Percentiles rank a stretch among this genome's conserved stretches.
These are phyloP conservation scores for Phoenicopterus ruber DNA, from an alignment of 2,113 vertebrate genomes.

Conservation along the genomic window DNA sequence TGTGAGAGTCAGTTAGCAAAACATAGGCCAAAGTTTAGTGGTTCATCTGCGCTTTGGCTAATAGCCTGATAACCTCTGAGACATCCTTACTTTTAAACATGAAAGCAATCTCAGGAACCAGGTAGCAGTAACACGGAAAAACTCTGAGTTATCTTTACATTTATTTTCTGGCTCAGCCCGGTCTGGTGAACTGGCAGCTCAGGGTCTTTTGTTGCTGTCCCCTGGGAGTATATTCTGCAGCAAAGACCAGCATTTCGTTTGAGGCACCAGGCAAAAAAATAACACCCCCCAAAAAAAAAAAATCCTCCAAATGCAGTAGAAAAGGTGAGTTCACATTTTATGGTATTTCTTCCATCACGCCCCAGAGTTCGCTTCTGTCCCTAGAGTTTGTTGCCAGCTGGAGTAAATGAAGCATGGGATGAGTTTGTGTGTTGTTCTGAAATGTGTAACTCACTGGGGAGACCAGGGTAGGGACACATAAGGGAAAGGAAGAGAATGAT, in stretches of 20 bases:
- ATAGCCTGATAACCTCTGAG: not conserved
- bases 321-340: not conserved
- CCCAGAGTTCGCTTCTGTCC: not conserved
- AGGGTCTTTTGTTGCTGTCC: not conserved
- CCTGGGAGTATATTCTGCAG: not conserved
- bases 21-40: not conserved
- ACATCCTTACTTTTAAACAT: not conserved
- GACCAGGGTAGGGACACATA: not conserved
- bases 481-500: not conserved
- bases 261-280: not conserved
- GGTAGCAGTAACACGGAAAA: not conserved
- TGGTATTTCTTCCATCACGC: not conserved
- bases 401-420: slow-evolving; percentile 46
- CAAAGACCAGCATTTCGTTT: not conserved
- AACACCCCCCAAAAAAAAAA: not conserved
- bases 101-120: not conserved
- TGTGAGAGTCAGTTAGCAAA: not conserved
- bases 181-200: not conserved
- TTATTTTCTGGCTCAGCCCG: not conserved
- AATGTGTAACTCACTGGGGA: not conserved
- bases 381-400: not conserved
- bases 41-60: not conserved
- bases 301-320: not conserved
- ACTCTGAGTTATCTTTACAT: not conserved
- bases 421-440: not conserved